These are phyloP conservation scores for Seira musarum DNA, from an alignment of 2,888 invertebrate genomes.

Conservation along the genomic window DNA sequence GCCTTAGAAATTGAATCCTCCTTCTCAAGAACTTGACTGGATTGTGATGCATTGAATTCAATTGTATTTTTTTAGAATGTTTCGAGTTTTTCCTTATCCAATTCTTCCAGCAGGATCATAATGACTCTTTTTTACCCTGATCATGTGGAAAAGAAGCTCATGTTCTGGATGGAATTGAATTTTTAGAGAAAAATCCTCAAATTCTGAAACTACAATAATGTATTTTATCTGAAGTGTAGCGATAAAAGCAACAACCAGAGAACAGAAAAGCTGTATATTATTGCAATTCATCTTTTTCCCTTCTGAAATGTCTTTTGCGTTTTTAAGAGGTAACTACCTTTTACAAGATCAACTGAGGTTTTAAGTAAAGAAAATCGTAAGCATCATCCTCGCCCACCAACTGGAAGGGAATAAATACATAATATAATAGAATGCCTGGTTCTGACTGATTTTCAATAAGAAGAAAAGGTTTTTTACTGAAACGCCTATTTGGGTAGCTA, in stretches of 20 bases:
- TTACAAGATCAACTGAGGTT: conserved; percentile 23
- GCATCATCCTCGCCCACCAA: conserved; percentile 14
- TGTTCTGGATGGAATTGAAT: background rate
- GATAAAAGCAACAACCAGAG: background rate
- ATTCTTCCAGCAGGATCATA: background rate
- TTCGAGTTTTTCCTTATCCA: too few relatives aligned
- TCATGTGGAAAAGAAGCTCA: too few relatives aligned
- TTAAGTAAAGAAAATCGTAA: conserved; percentile 21
- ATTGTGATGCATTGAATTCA: conserved; percentile 2
- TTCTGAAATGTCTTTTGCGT: background rate
- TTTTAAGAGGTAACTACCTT: background rate
- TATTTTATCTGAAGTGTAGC: too few relatives aligned
- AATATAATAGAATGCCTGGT: conserved; percentile 40
- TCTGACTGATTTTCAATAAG: conserved; percentile 50
- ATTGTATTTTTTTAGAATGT: background rate
- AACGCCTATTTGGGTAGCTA: background rate
- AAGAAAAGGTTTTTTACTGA: conserved; percentile 13
- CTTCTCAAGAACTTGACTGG: conserved; percentile 23
- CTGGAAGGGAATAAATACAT: too few relatives aligned
- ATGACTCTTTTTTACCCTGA: background rate
- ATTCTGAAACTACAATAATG: too few relatives aligned
- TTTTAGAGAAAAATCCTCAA: background rate
- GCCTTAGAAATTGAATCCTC: conserved; percentile 44
- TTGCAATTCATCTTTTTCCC: background rate
- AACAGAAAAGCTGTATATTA: too few relatives aligned